Evolutionary conservation across 2,888 invertebrate species (phyloP).

Genomic region (Agonum fuliginosum): DNA sequence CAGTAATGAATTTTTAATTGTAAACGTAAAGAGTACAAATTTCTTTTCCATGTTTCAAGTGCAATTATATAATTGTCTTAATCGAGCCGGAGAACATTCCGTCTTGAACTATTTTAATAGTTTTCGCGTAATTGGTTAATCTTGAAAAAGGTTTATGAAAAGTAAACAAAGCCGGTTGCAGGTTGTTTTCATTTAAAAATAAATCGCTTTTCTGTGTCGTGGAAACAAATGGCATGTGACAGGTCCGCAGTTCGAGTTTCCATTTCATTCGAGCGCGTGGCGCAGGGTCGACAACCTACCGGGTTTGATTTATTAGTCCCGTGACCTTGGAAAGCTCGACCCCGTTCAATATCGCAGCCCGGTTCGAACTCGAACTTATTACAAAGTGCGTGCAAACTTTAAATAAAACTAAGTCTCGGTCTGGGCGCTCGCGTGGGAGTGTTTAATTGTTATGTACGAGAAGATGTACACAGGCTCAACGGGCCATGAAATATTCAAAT

Average conservation of each 20-base stretch:
- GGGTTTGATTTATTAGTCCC: constrained; percentile 53
- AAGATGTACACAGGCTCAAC: constrained; percentile 34
- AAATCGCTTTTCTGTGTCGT: neutral
- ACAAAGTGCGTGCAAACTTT: constrained; percentile 38
- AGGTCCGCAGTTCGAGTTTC: constrained; percentile 41
- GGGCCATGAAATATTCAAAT: constrained; percentile 55
- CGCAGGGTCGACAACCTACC: constrained; percentile 52
- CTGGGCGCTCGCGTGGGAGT: constrained; percentile 45
- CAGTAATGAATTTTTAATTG: constrained; percentile 49
- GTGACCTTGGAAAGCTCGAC: constrained; percentile 29
- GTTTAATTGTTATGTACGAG: constrained; percentile 55
- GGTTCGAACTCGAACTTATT: constrained; percentile 6
- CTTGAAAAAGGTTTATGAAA: constrained; percentile 21
- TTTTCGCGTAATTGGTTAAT: neutral
- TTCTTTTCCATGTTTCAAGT: constrained; percentile 44
- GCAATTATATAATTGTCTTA: constrained; percentile 39
- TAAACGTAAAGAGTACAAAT: constrained; percentile 40
- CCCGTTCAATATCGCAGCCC: constrained; percentile 18
- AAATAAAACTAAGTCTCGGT: constrained; percentile 32
- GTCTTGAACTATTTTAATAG: constrained; percentile 27
- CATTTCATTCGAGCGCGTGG: constrained; percentile 38
- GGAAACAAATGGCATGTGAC: constrained; percentile 37
- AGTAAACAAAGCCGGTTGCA: neutral
- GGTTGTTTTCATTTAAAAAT: constrained; percentile 40
- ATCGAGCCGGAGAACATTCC: constrained; percentile 15